Conservation (phyloP, 2,113 vertebrate genomes). For the human (Homo sapiens) region GRCh38 chr9:33268501-33269000, state of each 20-base stretch:
- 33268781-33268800: not conserved
- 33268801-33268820: slow-evolving; percentile 28
- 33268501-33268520: not conserved
- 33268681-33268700: not conserved
- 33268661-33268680: not conserved
- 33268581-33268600: not conserved
- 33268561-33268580: not conserved
- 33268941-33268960: not conserved
- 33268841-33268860: not conserved
- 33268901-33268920: not conserved
- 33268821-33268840: not conserved
- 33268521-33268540: not conserved
- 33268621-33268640: not conserved
- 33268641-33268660: not conserved
- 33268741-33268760: slow-evolving; percentile 40
- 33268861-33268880: not conserved
- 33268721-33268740: not conserved
- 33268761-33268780: slow-evolving; percentile 20
- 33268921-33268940: not conserved
- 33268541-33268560: not conserved
- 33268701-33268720: not conserved
- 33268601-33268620: slow-evolving; percentile 4
- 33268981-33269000: not conserved
- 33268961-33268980: not conserved
- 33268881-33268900: slow-evolving; percentile 39